Evolutionary conservation across 2,888 invertebrate genomes (phyloP).

Genomic region (Itoplectis maculator): DNA sequence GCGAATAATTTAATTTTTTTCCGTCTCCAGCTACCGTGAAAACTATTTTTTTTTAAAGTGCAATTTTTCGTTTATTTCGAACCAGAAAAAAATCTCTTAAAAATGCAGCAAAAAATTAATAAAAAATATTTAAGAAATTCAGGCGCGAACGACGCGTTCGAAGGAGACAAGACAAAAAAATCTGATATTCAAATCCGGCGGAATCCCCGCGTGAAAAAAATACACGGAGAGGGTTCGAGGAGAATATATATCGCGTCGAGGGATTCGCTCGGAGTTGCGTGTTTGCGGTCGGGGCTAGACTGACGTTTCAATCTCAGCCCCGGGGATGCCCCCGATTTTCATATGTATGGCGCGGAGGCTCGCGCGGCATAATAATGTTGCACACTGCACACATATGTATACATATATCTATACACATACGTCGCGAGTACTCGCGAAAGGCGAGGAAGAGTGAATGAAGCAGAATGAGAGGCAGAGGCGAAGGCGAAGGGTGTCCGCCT

Average conservation of each 20-base stretch:
- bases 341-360: slow-evolving; percentile 49
- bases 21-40: too few species aligned
- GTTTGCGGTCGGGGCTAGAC: slow-evolving; percentile 45
- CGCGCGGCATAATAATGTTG: background rate
- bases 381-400: background rate
- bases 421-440: slow-evolving; percentile 34
- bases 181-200: slow-evolving; percentile 19
- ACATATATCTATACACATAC: slow-evolving; percentile 8
- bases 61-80: too few species aligned
- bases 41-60: too few species aligned
- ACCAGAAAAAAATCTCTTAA: too few species aligned
- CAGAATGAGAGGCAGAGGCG: slow-evolving; percentile 26
- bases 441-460: slow-evolving; percentile 52
- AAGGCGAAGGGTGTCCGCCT: slow-evolving; percentile 35
- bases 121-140: background rate
- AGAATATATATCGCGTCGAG: slow-evolving; percentile 27
- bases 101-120: too few species aligned
- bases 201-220: slow-evolving; percentile 1
- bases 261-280: slow-evolving; percentile 56
- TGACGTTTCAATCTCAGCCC: slow-evolving; percentile 78
- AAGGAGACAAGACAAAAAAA: too few species aligned
- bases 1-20: background rate
- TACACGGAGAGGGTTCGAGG: too few species aligned
- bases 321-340: slow-evolving; percentile 68
- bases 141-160: background rate